Evolutionary conservation across 2,888 invertebrate genomes (phyloP).

Genomic region (Microchrysa polita): DNA sequence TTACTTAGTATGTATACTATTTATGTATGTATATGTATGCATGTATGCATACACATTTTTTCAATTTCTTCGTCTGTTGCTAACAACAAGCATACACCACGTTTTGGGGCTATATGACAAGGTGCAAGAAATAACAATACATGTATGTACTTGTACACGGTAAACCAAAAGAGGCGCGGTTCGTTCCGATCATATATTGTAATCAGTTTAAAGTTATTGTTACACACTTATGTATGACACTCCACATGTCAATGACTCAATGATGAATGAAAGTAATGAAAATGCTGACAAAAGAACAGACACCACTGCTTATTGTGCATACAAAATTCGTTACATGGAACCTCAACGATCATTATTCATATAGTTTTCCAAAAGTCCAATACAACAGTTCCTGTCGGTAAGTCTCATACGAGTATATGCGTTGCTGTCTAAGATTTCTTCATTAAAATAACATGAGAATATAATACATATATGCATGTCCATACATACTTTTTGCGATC

Average conservation of each 20-base stretch:
- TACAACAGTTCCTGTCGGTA: too few relatives aligned
- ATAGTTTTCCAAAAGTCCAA: too few relatives aligned
- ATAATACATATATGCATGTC: too few relatives aligned
- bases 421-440: too few relatives aligned
- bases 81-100: neutral
- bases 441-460: too few relatives aligned
- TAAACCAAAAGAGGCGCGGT: neutral
- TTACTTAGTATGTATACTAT: too few relatives aligned
- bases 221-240: conserved; percentile 1
- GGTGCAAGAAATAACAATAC: neutral
- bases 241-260: conserved; percentile 28
- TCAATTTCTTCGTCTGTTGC: neutral
- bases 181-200: neutral
- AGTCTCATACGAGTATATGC: too few relatives aligned
- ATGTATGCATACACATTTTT: too few relatives aligned
- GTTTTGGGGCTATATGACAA: neutral
- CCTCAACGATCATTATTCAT: conserved; percentile 11
- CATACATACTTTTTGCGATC: too few relatives aligned
- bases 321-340: conserved; percentile 12
- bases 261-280: conserved; percentile 13
- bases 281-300: neutral
- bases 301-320: neutral
- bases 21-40: too few relatives aligned
- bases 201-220: neutral
- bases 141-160: too few relatives aligned